Evolutionary conservation across 2,113 vertebrate species (phyloP), one percentile per base, ranked within the genome.

Genomic region (Larimichthys crocea): DNA sequence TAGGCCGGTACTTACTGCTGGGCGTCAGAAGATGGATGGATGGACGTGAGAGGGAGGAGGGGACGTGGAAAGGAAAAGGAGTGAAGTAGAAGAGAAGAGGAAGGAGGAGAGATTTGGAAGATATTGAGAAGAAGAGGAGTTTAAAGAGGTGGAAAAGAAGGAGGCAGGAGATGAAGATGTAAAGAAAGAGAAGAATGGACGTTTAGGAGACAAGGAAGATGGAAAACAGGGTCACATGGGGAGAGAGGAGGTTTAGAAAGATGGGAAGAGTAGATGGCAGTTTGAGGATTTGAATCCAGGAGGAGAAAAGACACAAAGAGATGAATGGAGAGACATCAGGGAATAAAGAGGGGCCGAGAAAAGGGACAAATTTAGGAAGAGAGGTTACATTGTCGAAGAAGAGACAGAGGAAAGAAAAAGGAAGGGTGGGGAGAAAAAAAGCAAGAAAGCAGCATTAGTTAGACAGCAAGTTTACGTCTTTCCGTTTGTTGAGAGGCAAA

Each of bases 1-100:
- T 96, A 67, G 97, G 97, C 92, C 97, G 96, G 96, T 97, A 98
- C 96, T 98, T 98, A 97, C 94, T 93, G 90, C 88, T 85, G 93
- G 91, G 86, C 42, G 80, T 69, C 49, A 61, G 56, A 46, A 52
- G 56, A 50, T 48, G 69, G 86, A 50, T 48, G 69, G 86, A 70
- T 49, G 55, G 31, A 46, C 52, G 31, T 22, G 48, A 24, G 44
- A 4, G 46, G 44, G 57, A 3, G 35, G 53, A 19, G n/a, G 3
- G 61, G 31, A 14, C 6, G 17, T 29, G 63, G 56, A 44, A 6
- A 24, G 7, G 46, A 53, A 59, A 29, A 52, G 80, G 76, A 31
- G 61, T 16, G 17, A 66, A 63, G 83, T 61, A 46, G 35, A 49
- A 1, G 20, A 11, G 10, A 31, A 61, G 53, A 50, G n/a, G 65